Conservation (phyloP, 2,113 vertebrate species). For the Dermatemys mawii region DNA sequence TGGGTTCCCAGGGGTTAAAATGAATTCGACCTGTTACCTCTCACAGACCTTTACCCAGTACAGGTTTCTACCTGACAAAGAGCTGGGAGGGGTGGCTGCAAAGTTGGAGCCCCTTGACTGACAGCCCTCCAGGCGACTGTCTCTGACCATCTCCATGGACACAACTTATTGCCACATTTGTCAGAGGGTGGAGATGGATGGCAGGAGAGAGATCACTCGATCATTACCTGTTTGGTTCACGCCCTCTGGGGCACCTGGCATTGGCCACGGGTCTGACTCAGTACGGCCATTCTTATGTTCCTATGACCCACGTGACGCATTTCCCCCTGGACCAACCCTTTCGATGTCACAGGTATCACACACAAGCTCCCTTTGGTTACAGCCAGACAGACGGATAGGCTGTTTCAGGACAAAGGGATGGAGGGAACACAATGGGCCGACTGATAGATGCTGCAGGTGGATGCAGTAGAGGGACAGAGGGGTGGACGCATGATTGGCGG, state of each 20-base stretch:
- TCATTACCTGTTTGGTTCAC: too few relatives aligned
- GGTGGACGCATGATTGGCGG: not conserved
- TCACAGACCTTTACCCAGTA: not conserved
- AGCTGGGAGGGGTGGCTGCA: not conserved
- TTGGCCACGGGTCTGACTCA: too few relatives aligned
- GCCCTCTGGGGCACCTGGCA: too few relatives aligned
- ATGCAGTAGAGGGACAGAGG: not conserved
- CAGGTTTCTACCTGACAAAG: not conserved
- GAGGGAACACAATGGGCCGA: not conserved
- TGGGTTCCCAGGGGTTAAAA: not conserved
- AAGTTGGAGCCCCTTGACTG: not conserved
- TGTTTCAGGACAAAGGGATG: not conserved
- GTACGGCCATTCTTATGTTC: too few relatives aligned
- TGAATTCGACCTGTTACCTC: not conserved
- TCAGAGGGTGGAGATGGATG: too few relatives aligned
- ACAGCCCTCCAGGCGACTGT: not conserved
- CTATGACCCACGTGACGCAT: not conserved
- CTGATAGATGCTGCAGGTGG: not conserved
- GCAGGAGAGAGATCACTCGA: too few relatives aligned
- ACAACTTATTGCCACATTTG: not conserved
- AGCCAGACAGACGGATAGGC: not conserved
- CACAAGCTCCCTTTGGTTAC: not conserved
- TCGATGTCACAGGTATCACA: not conserved
- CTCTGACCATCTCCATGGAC: not conserved
- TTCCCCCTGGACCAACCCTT: not conserved